A percentile compares a stretch with the other conserved stretches of the same genome.
phyloP scores from a whole-genome alignment of 2,797 vertebrate genomes.

The Natrix natrix region DNA sequence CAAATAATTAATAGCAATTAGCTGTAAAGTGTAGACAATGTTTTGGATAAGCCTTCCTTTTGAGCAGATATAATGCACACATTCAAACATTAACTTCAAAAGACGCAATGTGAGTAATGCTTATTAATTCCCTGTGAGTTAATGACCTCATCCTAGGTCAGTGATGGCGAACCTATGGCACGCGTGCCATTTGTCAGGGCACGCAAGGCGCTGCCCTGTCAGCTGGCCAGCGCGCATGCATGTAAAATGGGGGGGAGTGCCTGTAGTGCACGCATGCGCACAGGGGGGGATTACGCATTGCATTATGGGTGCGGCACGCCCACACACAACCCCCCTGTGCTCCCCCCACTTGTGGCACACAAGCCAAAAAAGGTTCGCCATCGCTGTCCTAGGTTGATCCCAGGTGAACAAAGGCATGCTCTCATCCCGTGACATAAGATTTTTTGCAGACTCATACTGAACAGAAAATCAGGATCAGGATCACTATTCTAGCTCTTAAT shows the following conservation, averaged over 20 bases:
- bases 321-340: too few relatives aligned
- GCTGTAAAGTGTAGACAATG: background rate
- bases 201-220: too few relatives aligned
- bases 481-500: background rate
- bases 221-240: too few relatives aligned
- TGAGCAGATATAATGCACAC: background rate
- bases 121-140: background rate
- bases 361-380: too few relatives aligned
- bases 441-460: background rate
- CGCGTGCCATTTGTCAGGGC: too few relatives aligned
- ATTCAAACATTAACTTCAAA: background rate
- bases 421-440: background rate
- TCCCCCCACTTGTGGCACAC: too few relatives aligned
- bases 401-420: background rate
- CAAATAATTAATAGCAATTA: background rate
- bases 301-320: too few relatives aligned
- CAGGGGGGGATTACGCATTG: too few relatives aligned
- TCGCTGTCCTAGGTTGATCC: background rate
- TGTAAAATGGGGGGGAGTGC: too few relatives aligned
- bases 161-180: too few relatives aligned
- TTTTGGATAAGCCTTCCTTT: background rate
- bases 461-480: background rate
- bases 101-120: background rate
- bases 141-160: background rate
- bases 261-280: too few relatives aligned